Base-by-base conservation (phyloP, 1,140 invertebrate genomes). In the Ceratosolen solmsi region DNA sequence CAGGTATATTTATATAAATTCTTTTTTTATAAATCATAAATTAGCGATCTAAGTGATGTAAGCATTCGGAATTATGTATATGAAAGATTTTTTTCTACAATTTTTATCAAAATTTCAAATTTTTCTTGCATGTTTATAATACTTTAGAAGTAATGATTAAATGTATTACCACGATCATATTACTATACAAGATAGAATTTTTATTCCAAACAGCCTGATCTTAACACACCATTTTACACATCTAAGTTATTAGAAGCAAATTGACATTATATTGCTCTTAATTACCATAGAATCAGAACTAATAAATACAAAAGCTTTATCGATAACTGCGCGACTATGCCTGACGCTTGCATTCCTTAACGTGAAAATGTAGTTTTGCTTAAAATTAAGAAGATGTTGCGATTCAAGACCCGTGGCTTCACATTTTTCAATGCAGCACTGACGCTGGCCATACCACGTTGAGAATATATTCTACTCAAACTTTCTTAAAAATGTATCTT, bases 51-150 rank as follows among this genome's bases (percentile, higher is more conserved):
- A 22, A 17, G 54, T 58, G 3, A 17, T 17, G 15, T 22, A 58
- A 58, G 20, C 20, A 22, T 60, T 60, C 27, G 8, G 3, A 13
- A 60, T 30, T 60, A 27, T 60, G 27, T 15, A 60, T 9, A 25
- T 5, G 20, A 60, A 27, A 60, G 3, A 9, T 27, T 30, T 60
- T 71, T 71, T 46, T 25, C 41, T 71, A 49, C 8, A 1, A 71
- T 71, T 71, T 49, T 71, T 36, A 71, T 58, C 72, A 74, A 11
- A 20, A 17, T 74, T 38, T 30, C 51, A 20, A 51, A 54, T 51
- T 54, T 73, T 54, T n/a, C 49, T 58, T 27, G 54, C 33, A 60
- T 58, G 41, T 75, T 75, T 58, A 75, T 25, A 60, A 54, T 38
- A 56, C 73, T 75, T 60, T 33, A 54, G 27, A 73, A 51, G 38